Conservation (phyloP, 2,113 vertebrate species). For the Scomber japonicus region DNA sequence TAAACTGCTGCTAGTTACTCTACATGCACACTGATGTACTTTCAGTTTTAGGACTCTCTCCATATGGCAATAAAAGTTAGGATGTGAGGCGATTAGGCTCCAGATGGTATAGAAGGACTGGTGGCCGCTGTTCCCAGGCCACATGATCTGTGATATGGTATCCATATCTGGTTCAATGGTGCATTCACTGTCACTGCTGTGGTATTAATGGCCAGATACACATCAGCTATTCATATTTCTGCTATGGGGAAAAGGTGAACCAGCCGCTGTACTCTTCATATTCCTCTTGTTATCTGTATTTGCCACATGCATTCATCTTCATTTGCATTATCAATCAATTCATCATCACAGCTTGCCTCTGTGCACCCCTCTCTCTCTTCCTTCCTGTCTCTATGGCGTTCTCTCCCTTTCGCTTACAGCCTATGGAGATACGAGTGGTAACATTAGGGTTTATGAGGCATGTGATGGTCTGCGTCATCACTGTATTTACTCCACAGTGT, state of each 20-base stretch:
- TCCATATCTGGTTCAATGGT: constrained; percentile 65
- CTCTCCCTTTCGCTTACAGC: constrained; percentile 48
- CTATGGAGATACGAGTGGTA: constrained; percentile 59
- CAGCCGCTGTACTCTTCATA: constrained; percentile 62
- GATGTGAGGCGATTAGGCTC: constrained; percentile 53
- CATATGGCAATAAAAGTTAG: constrained; percentile 61
- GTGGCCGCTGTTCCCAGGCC: constrained; percentile 35
- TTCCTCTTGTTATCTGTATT: constrained; percentile 75
- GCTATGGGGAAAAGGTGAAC: constrained; percentile 49
- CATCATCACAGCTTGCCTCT: constrained; percentile 61
- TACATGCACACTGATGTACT: constrained; percentile 31
- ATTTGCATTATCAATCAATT: constrained; percentile 83
- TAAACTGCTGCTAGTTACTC: constrained; percentile 38
- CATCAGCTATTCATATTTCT: constrained; percentile 71
- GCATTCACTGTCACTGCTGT: constrained; percentile 54
- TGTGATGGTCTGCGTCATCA: constrained; percentile 75
- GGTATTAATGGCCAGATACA: constrained; percentile 75
- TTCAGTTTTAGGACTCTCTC: constrained; percentile 54
- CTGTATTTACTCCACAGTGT: constrained; percentile 62
- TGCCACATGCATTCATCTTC: constrained; percentile 77
- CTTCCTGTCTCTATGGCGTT: constrained; percentile 31
- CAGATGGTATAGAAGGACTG: constrained; percentile 63
- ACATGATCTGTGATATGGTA: constrained; percentile 55
- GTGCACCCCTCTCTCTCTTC: constrained; percentile 29
- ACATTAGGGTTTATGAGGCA: constrained; percentile 79